Percentiles rank a stretch among this genome's conserved stretches.
Conservation (phyloP, 1,140 invertebrate species). For the Lepeophtheirus salmonis region DNA sequence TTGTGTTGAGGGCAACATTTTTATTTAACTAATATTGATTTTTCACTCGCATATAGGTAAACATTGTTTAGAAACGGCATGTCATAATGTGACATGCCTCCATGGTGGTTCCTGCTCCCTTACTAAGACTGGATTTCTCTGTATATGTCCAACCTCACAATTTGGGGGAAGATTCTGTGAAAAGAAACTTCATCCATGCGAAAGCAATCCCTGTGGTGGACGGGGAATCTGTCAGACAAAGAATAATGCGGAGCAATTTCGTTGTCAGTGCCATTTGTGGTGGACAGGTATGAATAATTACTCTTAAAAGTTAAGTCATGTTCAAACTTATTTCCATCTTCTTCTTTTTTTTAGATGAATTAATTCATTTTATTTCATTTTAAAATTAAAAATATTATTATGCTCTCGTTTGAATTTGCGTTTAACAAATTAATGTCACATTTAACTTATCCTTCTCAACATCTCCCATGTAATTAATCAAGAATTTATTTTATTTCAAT, state of each 20-base stretch:
- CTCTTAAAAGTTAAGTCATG: too few species aligned
- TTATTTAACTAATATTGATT: too few species aligned
- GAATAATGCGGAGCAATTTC: constrained; percentile 35
- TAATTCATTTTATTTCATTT: too few species aligned
- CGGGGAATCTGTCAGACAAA: constrained; percentile 43
- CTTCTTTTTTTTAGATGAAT: too few species aligned
- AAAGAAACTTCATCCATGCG: constrained; percentile 42
- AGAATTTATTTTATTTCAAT: too few species aligned
- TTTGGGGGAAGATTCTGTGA: constrained; percentile 38
- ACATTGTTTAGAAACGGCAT: constrained; percentile 4
- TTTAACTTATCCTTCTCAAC: too few species aligned
- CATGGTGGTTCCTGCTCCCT: constrained; percentile 11
- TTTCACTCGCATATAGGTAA: neutral
- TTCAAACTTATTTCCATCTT: too few species aligned
- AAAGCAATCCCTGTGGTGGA: constrained; percentile 44
- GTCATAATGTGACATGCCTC: neutral
- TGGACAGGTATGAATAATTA: constrained; percentile 42
- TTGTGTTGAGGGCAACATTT: too few species aligned
- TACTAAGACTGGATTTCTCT: neutral
- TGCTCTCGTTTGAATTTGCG: too few species aligned
- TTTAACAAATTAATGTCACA: too few species aligned
- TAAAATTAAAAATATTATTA: too few species aligned
- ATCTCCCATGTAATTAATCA: too few species aligned
- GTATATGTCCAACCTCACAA: neutral
- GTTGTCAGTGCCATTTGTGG: constrained; percentile 48